Base-by-base conservation (phyloP, 2,888 invertebrate species). In the Chaitophorus viminalis region DNA sequence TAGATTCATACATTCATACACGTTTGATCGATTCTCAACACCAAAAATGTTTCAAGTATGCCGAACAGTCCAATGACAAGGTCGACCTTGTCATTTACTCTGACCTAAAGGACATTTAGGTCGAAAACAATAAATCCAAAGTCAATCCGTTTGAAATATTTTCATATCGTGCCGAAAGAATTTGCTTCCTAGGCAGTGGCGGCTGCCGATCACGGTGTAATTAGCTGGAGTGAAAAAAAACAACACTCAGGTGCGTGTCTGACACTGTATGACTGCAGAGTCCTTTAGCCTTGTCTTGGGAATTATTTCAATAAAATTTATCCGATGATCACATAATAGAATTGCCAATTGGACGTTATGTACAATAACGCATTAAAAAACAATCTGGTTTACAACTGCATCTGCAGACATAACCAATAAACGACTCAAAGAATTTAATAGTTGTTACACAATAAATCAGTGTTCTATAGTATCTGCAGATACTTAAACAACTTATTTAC, bases 141-240 rank as follows among this genome's bases (percentile, higher is more conserved):
- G 84, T n/a, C 46, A 25, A 46, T 65, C 25, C 25, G 76, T 65
- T 65, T 5, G 83, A 84, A 75, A 74, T 84, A 46, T 76, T 84
- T 76, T 76, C 84, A 76, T 84, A 65, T 75, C 83, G 60, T 65
- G 60, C 60, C 75, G 75, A 83, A 83, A 84, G 75, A 76, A 84
- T 84, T 75, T 75, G 31, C 29, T 74, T 36, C 46, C 17, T 54
- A 18, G 33, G 17, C 52, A 70, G 25, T 68, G 4, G 54, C 18
- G 54, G 54, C 25, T 5, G 54, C 31, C 25, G 70, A 52, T 52
- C 46, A 14, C 52, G 39, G 21, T 14, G 31, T 31, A n/a, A 79
- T 65, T 65, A 65, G n/a, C 25, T 31, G n/a, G 6, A 79, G 31
- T 14, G 54, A 5, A 25, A 81, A 60, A n/a, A 54, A 25, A 54